Conservation (phyloP, 2,888 invertebrate genomes). For the Coleophora deauratella region DNA sequence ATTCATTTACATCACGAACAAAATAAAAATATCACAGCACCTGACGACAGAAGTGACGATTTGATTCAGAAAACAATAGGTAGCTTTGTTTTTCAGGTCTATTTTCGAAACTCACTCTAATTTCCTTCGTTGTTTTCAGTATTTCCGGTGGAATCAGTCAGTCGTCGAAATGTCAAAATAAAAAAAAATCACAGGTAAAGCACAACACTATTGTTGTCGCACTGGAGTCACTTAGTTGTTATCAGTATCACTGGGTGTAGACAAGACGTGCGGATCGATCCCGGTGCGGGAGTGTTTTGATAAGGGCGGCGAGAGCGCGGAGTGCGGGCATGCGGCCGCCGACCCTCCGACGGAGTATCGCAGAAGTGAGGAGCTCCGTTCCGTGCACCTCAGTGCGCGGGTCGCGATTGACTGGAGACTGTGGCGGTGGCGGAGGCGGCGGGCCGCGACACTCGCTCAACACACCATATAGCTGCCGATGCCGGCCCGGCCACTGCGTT, state of each 20-base stretch:
- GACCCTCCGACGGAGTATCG: slow-evolving; percentile 10
- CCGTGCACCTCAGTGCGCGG: slow-evolving; percentile 45
- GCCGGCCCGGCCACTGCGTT: slow-evolving; percentile 7
- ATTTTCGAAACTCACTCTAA: too few relatives aligned
- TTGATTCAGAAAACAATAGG: too few relatives aligned
- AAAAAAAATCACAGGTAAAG: slow-evolving; percentile 29
- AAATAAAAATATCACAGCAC: too few relatives aligned
- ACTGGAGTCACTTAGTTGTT: slow-evolving; percentile 54
- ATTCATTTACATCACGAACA: too few relatives aligned
- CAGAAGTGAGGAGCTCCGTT: slow-evolving; percentile 23
- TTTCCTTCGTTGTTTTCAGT: too few relatives aligned
- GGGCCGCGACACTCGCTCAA: slow-evolving; percentile 13
- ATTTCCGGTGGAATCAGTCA: too few relatives aligned
- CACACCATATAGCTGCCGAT: slow-evolving; percentile 14
- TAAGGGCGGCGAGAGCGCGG: slow-evolving; percentile 37
- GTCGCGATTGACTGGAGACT: slow-evolving; percentile 44
- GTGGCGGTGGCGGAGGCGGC: slow-evolving; percentile 7
- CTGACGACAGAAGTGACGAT: too few relatives aligned
- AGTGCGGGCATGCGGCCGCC: slow-evolving; percentile 10
- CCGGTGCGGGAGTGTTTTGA: slow-evolving; percentile 54
- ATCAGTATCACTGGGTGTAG: slow-evolving; percentile 28
- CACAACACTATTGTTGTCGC: slow-evolving; percentile 35
- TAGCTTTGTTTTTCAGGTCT: too few relatives aligned
- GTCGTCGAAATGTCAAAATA: slow-evolving; percentile 6
- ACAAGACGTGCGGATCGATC: slow-evolving; percentile 63